Conservation (phyloP, 2,888 invertebrate species). For the Plutella xylostella region DNA sequence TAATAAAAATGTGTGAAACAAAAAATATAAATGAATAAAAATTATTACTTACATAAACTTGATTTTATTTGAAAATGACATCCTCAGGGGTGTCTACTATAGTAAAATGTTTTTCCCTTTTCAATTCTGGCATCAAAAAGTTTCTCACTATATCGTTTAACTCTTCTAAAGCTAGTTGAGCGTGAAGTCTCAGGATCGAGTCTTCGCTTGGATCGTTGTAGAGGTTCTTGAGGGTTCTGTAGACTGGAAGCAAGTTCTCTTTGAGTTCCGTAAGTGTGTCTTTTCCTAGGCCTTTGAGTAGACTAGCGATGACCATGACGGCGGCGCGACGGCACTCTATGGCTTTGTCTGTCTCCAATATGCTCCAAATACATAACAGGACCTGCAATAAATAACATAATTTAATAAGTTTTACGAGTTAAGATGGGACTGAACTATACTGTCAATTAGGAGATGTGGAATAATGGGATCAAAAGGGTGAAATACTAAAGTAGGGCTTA, state of each 20-base stretch:
- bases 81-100: constrained; percentile 28
- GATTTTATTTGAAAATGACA: constrained; percentile 35
- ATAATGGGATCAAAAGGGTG: too few species aligned
- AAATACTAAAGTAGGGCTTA: too few species aligned
- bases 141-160: constrained; percentile 75
- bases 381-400: constrained; percentile 69
- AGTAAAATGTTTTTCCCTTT: constrained; percentile 69
- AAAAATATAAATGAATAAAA: constrained; percentile 26
- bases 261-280: constrained; percentile 76
- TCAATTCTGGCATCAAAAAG: constrained; percentile 69
- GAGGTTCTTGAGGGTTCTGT: constrained; percentile 75
- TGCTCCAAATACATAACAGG: constrained; percentile 74
- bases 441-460: too few species aligned
- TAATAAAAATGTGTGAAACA: not conserved
- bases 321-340: constrained; percentile 83
- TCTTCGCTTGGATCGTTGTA: constrained; percentile 75
- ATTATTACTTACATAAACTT: constrained; percentile 16
- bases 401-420: too few species aligned
- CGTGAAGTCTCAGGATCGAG: constrained; percentile 75
- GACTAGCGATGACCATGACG: constrained; percentile 78
- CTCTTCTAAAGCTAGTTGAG: constrained; percentile 82
- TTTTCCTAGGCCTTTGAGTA: constrained; percentile 80
- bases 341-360: constrained; percentile 77
- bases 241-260: constrained; percentile 75
- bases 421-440: too few species aligned